Evolutionary conservation across 2,888 invertebrate species (phyloP).

Genomic region (Subacronicta megacephala): DNA sequence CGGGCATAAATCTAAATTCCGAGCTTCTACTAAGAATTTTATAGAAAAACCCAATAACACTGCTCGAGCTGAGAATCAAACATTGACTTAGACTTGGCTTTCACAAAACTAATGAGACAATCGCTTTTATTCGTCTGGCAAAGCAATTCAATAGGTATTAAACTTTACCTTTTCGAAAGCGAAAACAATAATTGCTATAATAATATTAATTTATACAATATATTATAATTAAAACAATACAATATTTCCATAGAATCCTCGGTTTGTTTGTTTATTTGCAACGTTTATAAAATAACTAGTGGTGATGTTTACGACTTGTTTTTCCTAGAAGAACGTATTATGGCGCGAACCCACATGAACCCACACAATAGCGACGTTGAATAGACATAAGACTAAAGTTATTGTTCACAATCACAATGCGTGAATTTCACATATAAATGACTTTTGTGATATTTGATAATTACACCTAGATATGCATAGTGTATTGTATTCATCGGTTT

Average conservation of each 20-base stretch:
- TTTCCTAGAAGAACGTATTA: slow-evolving; percentile 66
- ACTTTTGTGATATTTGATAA: background rate
- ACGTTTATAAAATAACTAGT: slow-evolving; percentile 32
- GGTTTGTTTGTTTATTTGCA: slow-evolving; percentile 55
- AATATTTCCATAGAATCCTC: slow-evolving; percentile 39
- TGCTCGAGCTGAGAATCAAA: too few species aligned
- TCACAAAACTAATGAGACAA: too few species aligned
- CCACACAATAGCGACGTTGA: slow-evolving; percentile 42
- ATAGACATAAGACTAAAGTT: slow-evolving; percentile 21
- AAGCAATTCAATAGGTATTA: too few species aligned
- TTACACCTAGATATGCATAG: too few species aligned
- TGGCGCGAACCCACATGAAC: slow-evolving; percentile 61
- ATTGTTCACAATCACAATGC: slow-evolving; percentile 30
- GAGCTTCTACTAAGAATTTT: too few species aligned
- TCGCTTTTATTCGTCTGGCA: too few species aligned
- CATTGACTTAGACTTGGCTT: too few species aligned
- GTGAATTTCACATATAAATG: slow-evolving; percentile 19
- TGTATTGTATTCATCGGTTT: too few species aligned
- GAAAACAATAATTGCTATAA: background rate
- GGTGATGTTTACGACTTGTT: slow-evolving; percentile 52
- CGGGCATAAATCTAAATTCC: too few species aligned
- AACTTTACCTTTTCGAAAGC: background rate
- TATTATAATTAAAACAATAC: slow-evolving; percentile 7
- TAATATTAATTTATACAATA: background rate
- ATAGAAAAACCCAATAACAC: too few species aligned